Percentiles rank a stretch among this genome's conserved stretches.
Evolutionary conservation across 2,113 vertebrate genomes (phyloP).

Genomic region (Anseranas semipalmata): DNA sequence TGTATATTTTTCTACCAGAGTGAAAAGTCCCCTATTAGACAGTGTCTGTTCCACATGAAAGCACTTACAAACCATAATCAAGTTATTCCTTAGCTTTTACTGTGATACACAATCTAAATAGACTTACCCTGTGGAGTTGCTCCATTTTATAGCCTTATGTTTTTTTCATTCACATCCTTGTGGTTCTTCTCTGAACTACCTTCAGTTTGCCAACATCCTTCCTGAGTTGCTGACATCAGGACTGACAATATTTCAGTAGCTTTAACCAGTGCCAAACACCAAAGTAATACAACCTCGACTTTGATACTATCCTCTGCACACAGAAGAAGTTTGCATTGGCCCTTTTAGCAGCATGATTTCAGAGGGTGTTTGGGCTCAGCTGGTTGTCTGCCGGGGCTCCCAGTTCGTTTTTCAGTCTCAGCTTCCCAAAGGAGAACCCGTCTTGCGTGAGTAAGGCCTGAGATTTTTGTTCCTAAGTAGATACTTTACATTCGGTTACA

Average conservation of each 20-base stretch:
- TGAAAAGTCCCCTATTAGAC: not conserved
- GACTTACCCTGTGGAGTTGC: not conserved
- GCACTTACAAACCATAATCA: conserved; percentile 37
- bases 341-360: fast-evolving
- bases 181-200: not conserved
- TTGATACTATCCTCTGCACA: not conserved
- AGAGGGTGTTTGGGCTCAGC: not conserved
- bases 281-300: not conserved
- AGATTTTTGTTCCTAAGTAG: not conserved
- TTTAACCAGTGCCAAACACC: not conserved
- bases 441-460: not conserved
- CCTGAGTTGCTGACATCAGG: not conserved
- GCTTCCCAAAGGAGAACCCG: not conserved
- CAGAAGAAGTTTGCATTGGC: not conserved
- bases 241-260: not conserved
- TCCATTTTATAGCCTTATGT: not conserved
- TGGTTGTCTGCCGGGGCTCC: not conserved
- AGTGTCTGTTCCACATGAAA: conserved; percentile 2
- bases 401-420: not conserved
- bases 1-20: not conserved
- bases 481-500: not conserved
- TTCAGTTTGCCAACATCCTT: not conserved
- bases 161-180: not conserved
- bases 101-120: conserved; percentile 11
- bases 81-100: conserved; percentile 28